These are phyloP conservation scores for Phenacoccus solenopsis DNA, from an alignment of 1,140 invertebrate genomes.

Conservation along the genomic window DNA sequence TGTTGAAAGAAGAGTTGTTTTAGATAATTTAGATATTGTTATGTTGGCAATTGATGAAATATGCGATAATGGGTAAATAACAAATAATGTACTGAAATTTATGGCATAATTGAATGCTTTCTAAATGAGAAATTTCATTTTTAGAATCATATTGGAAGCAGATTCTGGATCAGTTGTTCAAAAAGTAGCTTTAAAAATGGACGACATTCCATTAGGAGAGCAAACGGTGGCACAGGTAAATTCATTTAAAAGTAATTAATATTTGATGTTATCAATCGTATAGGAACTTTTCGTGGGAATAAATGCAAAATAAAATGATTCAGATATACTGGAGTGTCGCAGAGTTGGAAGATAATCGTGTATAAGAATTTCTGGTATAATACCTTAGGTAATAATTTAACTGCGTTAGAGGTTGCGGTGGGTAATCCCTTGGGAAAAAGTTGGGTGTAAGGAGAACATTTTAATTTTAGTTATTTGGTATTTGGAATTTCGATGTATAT, in stretches of 20 bases:
- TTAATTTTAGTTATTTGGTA: not conserved
- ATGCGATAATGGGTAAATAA: constrained; percentile 86
- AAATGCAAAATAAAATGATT: constrained; percentile 24
- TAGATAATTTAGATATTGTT: constrained; percentile 90
- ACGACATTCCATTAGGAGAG: constrained; percentile 94
- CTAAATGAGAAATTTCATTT: constrained; percentile 28
- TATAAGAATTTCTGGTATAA: constrained; percentile 22
- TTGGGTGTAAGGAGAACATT: constrained; percentile 13
- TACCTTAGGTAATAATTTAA: constrained; percentile 26
- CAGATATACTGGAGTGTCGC: constrained; percentile 19
- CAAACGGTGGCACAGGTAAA: constrained; percentile 94
- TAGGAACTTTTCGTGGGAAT: no score
- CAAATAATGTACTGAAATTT: not conserved
- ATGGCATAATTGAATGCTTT: not conserved
- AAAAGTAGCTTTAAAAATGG: constrained; percentile 83
- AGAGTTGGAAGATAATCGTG: constrained; percentile 21
- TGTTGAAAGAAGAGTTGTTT: constrained; percentile 81
- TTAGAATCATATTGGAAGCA: constrained; percentile 87
- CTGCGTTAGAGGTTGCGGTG: constrained; percentile 22
- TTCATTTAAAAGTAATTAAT: constrained; percentile 30
- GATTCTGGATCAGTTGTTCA: constrained; percentile 84
- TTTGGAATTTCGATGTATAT: not conserved
- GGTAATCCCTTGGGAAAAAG: not conserved
- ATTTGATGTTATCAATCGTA: constrained; percentile 20
- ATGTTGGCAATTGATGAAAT: constrained; percentile 97